Base-by-base conservation (phyloP, 2,888 invertebrate species). In the Drosophila macrospina region DNA sequence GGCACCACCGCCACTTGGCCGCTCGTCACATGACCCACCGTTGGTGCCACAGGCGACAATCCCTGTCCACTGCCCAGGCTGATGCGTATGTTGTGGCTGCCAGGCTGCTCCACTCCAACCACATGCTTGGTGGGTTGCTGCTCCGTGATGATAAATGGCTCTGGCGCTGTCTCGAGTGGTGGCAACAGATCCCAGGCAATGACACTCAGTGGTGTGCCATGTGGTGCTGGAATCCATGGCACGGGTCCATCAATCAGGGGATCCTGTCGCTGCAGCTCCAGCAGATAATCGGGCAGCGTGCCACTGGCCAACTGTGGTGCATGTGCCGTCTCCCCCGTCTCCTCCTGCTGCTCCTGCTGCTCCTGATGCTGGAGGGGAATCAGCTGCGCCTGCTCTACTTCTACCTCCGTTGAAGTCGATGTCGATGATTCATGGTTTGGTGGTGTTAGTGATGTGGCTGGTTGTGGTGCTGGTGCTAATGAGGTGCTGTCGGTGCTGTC, bases 111-210 rank as follows among this genome's bases (percentile, higher is more conserved):
- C 13, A 80, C 37, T 5, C 84, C 90, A 8, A 70, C 20, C 5
- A 88, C 75, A 54, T 54, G 64, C 52, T 64, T 79, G 0, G 73
- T 75, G 1, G 89, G 72, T 11, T 74, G 82, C n/a, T 83, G 82
- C 3, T 75, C 67, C 5, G 89, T 84, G 13, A 82, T 80, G 37
- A 89, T 86, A 4, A 44, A 39, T 4, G 86, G 13, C 0, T 60
- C 63, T 1, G 48, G 47, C 0, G 16, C 34, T 0, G 55, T 34
- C 15, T 69, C 63, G 2, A 72, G 44, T 1, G 86, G 91, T 1
- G 91, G 92, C 71, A 91, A 16, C 30, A 91, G 74, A 66, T 91
- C 91, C 92, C 92, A 91, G 15, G 91, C 91, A n/a, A 91, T 80
- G 2, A 91, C 83, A 28, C 86, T 91, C 0, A 90, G 69, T 0